Evolutionary conservation across 2,113 vertebrate genomes (phyloP).

Genomic region (Nothocercus julius): DNA sequence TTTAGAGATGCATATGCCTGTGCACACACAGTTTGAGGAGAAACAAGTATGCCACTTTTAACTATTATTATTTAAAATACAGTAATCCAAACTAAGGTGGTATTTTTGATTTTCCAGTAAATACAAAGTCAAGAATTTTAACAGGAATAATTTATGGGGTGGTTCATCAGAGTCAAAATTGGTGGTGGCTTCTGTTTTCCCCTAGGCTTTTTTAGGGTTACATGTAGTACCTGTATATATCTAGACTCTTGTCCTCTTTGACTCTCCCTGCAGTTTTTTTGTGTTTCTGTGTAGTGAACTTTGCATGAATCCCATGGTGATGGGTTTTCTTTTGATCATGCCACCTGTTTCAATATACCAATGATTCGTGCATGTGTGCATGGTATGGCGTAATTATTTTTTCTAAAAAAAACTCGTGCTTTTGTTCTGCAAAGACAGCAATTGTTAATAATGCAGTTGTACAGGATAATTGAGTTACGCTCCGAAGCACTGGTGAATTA

Average conservation of each 20-base stretch:
- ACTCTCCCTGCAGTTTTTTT: background rate
- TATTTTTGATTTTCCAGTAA: background rate
- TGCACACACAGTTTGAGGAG: background rate
- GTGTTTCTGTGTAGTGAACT: background rate
- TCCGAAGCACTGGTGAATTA: background rate
- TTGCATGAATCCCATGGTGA: background rate
- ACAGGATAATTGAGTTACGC: background rate
- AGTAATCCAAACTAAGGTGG: background rate
- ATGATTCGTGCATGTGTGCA: background rate
- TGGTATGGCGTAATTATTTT: background rate
- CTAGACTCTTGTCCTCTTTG: background rate
- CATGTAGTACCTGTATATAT: background rate
- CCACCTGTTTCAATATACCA: background rate
- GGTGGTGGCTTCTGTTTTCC: background rate
- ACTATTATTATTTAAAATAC: background rate
- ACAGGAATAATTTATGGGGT: constrained; percentile 25
- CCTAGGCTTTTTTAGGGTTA: background rate
- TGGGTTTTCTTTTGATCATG: background rate
- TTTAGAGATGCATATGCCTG: background rate
- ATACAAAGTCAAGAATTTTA: constrained; percentile 5
- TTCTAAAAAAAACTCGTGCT: background rate
- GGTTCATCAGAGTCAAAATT: background rate
- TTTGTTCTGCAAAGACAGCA: background rate
- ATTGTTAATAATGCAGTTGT: background rate
- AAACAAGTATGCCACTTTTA: background rate